phyloP scores from a whole-genome alignment of 2,797 vertebrate genomes.

The Otolemur crassicaudatus region DNA sequence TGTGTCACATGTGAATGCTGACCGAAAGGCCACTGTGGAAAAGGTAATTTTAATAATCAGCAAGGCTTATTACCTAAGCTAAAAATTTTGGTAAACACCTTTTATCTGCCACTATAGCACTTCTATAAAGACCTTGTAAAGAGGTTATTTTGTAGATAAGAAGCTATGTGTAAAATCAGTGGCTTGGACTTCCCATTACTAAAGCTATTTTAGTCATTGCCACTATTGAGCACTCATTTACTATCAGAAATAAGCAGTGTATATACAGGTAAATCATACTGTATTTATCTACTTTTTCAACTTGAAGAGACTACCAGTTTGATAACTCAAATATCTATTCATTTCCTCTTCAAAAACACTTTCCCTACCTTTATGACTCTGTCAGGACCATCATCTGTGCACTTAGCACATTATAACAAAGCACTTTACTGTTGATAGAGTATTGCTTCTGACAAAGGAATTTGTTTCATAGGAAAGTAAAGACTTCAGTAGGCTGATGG shows the following conservation, averaged over 20 bases:
- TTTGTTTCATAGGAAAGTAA: not conserved
- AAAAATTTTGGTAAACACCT: not conserved
- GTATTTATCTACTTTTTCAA: not conserved
- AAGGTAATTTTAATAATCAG: not conserved
- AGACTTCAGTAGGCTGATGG: not conserved
- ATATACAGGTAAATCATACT: no score
- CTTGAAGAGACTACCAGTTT: not conserved
- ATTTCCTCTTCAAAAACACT: not conserved
- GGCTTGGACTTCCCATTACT: not conserved
- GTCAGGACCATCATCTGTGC: not conserved
- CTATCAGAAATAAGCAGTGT: no score
- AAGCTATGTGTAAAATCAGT: not conserved
- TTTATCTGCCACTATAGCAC: not conserved
- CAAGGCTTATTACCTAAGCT: not conserved
- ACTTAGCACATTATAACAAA: not conserved
- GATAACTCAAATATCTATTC: not conserved
- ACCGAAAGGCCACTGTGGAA: not conserved
- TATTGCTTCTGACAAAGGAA: not conserved
- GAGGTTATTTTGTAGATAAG: not conserved
- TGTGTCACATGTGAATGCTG: not conserved
- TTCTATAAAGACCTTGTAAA: not conserved
- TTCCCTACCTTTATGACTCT: not conserved
- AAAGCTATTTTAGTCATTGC: not conserved
- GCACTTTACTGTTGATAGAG: not conserved
- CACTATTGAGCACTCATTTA: not conserved